Base-by-base conservation (phyloP, 2,797 vertebrate species). In the Psittacula derbiana region DNA sequence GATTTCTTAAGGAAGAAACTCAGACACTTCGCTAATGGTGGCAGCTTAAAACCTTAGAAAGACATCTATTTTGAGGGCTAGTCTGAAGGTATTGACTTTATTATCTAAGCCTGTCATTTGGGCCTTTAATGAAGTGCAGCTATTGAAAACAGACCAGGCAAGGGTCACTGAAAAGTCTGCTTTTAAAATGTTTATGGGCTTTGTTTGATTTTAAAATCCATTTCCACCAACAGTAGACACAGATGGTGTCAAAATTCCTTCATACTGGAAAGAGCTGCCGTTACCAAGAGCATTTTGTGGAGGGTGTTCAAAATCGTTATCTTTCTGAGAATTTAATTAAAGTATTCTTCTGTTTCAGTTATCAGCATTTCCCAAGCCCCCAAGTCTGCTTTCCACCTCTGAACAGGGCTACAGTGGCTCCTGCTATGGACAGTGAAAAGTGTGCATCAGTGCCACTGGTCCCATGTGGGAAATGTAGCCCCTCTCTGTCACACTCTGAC, bases 391-490 rank as follows among this genome's bases (percentile, higher is more conserved):
- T 84, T 74, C 61, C 13, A 5, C 3, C 15, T 86, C 38, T 53
- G 40, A 67, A 31, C 2, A 4, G 19, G 8, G 8, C 4, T 66
- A 4, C 11, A 8, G 10, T 16, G 6, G 61, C 19, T 57, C 6
- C 25, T 64, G 46, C 41, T 47, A 25, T 3, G 10, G 55, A 36
- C 14, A 50, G 12, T 46, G 21, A 44, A 66, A 74, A 60, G 2
- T 12, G 8, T 25, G 9, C 5, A 2, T 8, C 36, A 49, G 6
- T 55, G 57, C 13, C 60, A 44, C 5, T 0, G 0, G 6, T 2
- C 7, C 10, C 44, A 25, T 0, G 2, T 33, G 31, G 36, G n/a
- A 79, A 81, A 60, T 15, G 8, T 25, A 57, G 5, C 17, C 69
- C 6, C 41, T 8, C 11, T 74, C 11, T 72, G 16, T 7, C 8